A percentile compares a stretch with the other conserved stretches of the same genome.
Evolutionary conservation across 2,113 vertebrate genomes (phyloP).

Genomic region (Murina feae): DNA sequence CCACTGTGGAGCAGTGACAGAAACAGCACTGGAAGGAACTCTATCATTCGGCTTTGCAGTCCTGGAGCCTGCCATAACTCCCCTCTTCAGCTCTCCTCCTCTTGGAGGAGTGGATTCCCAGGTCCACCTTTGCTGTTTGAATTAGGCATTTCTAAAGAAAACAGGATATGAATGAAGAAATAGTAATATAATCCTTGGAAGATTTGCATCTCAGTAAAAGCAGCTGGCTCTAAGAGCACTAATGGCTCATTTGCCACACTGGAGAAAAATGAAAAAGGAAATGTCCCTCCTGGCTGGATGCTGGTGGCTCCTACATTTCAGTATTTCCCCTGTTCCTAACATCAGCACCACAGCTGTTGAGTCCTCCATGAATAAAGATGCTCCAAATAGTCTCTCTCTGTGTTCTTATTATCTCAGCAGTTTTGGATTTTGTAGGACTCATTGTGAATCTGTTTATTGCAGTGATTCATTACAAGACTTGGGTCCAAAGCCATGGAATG

Average conservation of each 20-base stretch:
- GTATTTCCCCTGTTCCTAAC: background rate
- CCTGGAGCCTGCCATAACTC: background rate
- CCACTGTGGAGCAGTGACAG: background rate
- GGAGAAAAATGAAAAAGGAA: background rate
- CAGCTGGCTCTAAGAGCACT: slow-evolving; percentile 43
- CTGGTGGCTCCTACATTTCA: background rate
- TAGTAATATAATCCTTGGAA: slow-evolving; percentile 50
- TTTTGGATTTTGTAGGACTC: slow-evolving; percentile 38
- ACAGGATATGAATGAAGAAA: slow-evolving; percentile 39
- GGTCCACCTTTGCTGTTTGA: background rate
- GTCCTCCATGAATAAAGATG: slow-evolving; percentile 17
- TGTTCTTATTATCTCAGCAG: background rate
- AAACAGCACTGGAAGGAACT: background rate
- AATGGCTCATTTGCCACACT: background rate
- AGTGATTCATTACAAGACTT: slow-evolving; percentile 3
- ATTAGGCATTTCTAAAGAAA: slow-evolving; percentile 41
- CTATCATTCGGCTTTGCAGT: background rate
- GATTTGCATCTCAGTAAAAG: slow-evolving; percentile 72
- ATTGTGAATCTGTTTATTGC: slow-evolving; percentile 58
- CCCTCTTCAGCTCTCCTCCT: background rate
- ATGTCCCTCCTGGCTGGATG: background rate
- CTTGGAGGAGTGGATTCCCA: background rate
- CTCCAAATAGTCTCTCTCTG: background rate
- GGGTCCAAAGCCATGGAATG: slow-evolving; percentile 18
- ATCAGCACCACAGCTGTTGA: background rate